phyloP scores from a whole-genome alignment of 2,113 vertebrate species.

The Spea bombifrons region DNA sequence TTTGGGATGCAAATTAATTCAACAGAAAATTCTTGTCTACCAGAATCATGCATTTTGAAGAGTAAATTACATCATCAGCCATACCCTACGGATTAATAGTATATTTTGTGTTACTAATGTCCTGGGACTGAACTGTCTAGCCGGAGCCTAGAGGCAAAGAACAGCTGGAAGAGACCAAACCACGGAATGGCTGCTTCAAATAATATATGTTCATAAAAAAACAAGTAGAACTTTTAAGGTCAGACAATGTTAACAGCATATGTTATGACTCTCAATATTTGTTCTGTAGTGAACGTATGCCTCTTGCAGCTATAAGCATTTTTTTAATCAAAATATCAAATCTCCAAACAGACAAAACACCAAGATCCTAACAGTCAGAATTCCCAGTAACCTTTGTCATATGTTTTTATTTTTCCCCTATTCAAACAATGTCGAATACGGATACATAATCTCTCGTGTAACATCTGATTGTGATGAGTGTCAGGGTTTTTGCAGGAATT shows the following conservation, averaged over 20 bases:
- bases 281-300: slow-evolving; percentile 7
- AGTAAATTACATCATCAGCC: slow-evolving; percentile 12
- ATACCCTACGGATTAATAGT: background rate
- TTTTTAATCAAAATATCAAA: background rate
- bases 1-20: slow-evolving; percentile 50
- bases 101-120: slow-evolving; percentile 24
- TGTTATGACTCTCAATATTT: slow-evolving; percentile 42
- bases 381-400: slow-evolving; percentile 12
- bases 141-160: slow-evolving; percentile 31
- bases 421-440: slow-evolving; percentile 23
- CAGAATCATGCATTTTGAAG: slow-evolving; percentile 14
- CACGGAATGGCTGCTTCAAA: slow-evolving; percentile 20
- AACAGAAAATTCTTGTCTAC: slow-evolving; percentile 35
- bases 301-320: slow-evolving; percentile 12
- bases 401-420: slow-evolving; percentile 10
- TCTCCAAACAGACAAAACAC: slow-evolving; percentile 16
- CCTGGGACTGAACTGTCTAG: slow-evolving; percentile 24
- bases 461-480: background rate
- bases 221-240: slow-evolving; percentile 36
- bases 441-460: slow-evolving; percentile 15
- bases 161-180: slow-evolving; percentile 31
- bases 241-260: slow-evolving; percentile 27
- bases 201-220: slow-evolving; percentile 44
- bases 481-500: background rate
- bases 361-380: background rate